Evolutionary conservation across 2,113 vertebrate species (phyloP).

Genomic region (Vidua macroura): DNA sequence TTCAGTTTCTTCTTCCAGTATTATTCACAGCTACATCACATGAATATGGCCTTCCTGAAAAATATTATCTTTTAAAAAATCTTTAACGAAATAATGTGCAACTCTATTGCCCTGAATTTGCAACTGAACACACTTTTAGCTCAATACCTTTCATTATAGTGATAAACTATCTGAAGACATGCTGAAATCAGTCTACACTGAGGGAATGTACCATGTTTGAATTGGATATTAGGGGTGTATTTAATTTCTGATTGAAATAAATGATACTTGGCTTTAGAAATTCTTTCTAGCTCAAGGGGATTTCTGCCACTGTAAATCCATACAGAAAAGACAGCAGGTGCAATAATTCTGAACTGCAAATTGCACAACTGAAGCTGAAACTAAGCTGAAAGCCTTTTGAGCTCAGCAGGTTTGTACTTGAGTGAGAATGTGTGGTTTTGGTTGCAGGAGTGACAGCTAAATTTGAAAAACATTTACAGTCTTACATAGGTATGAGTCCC

Average conservation of each 20-base stretch:
- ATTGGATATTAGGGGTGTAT: not conserved
- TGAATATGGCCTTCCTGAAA: not conserved
- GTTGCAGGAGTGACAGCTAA: not conserved
- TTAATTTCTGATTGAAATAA: not conserved
- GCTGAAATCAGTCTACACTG: not conserved
- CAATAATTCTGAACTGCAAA: not conserved
- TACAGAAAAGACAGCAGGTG: not conserved
- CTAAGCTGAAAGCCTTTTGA: not conserved
- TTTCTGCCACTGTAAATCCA: not conserved
- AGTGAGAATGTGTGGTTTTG: not conserved
- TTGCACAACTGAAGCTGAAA: conserved; percentile 40
- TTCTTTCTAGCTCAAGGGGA: not conserved
- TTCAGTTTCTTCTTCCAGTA: not conserved
- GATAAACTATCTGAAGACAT: not conserved
- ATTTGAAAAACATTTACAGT: not conserved
- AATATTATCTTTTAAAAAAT: not conserved
- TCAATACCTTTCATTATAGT: not conserved
- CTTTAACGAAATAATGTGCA: not conserved
- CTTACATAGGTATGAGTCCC: not conserved
- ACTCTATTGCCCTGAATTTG: not conserved
- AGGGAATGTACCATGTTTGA: not conserved
- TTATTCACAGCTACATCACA: not conserved
- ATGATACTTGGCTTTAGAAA: not conserved
- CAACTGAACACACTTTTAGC: not conserved
- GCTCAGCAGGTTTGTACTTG: not conserved